Evolutionary conservation across 2,888 invertebrate species (phyloP), one percentile per base, ranked within the genome.

Genomic region (Tipula lateralis): DNA sequence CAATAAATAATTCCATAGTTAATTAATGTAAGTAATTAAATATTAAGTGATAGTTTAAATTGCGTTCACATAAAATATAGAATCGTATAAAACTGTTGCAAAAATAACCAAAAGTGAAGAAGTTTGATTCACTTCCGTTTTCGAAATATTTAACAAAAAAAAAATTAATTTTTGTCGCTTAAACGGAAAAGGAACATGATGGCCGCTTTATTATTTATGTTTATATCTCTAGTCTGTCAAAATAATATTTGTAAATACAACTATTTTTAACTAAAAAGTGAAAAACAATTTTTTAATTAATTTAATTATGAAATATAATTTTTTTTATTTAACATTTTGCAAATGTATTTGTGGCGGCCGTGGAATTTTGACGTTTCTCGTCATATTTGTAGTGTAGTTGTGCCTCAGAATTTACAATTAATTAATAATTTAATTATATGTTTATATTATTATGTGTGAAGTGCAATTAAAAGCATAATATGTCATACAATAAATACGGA

Each of bases 161-260:
- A 81, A 66, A 66, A 44, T 16, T 24, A 66, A 12, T 66, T 66
- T 66, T 66, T 24, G 66, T 66, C 66, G 66, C 66, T 66, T n/a
- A 82, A 82, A 82, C 82, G 82, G 82, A 82, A 82, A 82, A 82
- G 82, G 82, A 82, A 82, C 82, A 82, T 82, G 30, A 82, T 82
- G 82, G 82, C 82, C 30, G 82, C 82, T 82, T 30, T 29, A 7
- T 80, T 80, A 80, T 80, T 80, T 82, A 9, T 66, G 66, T 66
- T 66, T 66, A 66, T 66, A n/a, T 44, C 16, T 66, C 19, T 66
- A 24, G 29, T 82, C 13, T 82, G 82, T 82, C 82, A 82, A 82
- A 82, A 30, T 30, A 32, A 19, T 82, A 30, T 82, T 82, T 29
- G 7, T 82, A 30, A 30, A 30, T 82, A 82, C 7, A 2, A 30